phyloP scores from a whole-genome alignment of 1,140 invertebrate genomes.

The Ooceraea biroi region DNA sequence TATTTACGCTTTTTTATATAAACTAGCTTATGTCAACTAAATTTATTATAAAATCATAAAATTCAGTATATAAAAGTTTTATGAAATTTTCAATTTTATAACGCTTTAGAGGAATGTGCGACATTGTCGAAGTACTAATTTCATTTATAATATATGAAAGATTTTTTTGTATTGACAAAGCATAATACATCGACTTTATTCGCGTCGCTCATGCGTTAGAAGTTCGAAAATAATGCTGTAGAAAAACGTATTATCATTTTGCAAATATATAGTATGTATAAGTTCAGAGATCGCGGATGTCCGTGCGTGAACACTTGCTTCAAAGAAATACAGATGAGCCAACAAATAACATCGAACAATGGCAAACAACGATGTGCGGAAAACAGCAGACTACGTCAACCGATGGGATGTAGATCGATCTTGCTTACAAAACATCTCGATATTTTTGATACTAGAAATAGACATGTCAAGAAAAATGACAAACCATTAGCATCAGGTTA shows the following conservation, averaged over 20 bases:
- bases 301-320: neutral
- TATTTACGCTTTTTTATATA: too few species aligned
- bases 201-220: slow-evolving; percentile 15
- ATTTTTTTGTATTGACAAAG: slow-evolving; percentile 22
- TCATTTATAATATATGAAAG: slow-evolving; percentile 3
- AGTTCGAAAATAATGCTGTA: slow-evolving; percentile 35
- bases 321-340: neutral
- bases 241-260: neutral
- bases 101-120: neutral
- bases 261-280: slow-evolving; percentile 5
- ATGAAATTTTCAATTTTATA: neutral
- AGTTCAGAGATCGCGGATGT: neutral
- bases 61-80: too few species aligned
- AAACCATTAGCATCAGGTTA: neutral
- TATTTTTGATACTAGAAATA: neutral
- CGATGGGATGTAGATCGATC: slow-evolving; percentile 9
- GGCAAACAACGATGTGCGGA: neutral
- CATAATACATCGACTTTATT: slow-evolving; percentile 26
- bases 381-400: slow-evolving; percentile 11
- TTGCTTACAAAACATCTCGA: neutral
- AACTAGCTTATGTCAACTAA: too few species aligned
- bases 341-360: slow-evolving; percentile 13
- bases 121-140: neutral
- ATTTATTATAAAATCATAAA: too few species aligned
- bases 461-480: neutral